Conservation (phyloP, 2,888 invertebrate genomes). For the Catonia carolina region DNA sequence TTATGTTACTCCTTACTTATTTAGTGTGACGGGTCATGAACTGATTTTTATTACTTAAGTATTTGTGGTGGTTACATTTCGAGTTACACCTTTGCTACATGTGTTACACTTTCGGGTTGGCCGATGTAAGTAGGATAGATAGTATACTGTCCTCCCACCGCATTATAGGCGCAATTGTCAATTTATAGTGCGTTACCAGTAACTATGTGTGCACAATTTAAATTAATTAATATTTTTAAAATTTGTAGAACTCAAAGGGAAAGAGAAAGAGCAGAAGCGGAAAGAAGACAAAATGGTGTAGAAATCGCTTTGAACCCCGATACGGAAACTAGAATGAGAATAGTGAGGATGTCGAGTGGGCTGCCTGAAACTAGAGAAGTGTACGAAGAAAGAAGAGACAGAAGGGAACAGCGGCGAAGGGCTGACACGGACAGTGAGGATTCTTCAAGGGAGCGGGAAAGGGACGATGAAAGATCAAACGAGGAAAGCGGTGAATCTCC, state of each 20-base stretch:
- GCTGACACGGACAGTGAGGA: background rate
- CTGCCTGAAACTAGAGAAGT: slow-evolving; percentile 23
- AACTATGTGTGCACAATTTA: too few species aligned
- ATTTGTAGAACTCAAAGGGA: slow-evolving; percentile 19
- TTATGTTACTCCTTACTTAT: too few species aligned
- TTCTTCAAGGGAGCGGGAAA: background rate
- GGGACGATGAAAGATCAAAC: background rate
- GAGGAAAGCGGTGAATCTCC: background rate
- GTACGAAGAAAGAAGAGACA: background rate
- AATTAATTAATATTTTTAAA: too few species aligned
- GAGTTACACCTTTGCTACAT: too few species aligned
- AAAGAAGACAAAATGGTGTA: slow-evolving; percentile 10
- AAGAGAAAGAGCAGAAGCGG: slow-evolving; percentile 17
- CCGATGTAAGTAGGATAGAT: too few species aligned
- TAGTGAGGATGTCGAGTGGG: slow-evolving; percentile 35
- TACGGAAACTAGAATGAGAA: slow-evolving; percentile 31
- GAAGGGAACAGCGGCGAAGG: background rate
- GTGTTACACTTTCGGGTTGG: too few species aligned
- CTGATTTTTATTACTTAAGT: too few species aligned
- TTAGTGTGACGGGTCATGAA: too few species aligned
- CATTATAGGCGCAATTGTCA: too few species aligned
- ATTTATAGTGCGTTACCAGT: too few species aligned
- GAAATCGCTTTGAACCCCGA: slow-evolving; percentile 24
- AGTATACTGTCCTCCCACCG: too few species aligned
- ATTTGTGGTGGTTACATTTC: too few species aligned